Conservation (phyloP, 2,888 invertebrate species). For the Rhorus exstirpatorius region DNA sequence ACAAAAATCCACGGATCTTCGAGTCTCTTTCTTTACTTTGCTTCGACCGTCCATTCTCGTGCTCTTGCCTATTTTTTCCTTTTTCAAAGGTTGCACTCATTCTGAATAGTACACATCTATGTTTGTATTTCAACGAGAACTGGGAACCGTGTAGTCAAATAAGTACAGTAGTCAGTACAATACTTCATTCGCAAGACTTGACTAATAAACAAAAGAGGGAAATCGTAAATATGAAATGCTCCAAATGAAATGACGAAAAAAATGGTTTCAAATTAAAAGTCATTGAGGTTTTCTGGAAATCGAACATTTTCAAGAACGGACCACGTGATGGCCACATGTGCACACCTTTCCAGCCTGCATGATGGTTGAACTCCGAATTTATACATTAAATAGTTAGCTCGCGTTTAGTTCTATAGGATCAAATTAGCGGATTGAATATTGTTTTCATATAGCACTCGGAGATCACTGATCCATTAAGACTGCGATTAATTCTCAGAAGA, state of each 20-base stretch:
- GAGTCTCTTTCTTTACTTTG: background rate
- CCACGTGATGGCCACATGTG: too few relatives aligned
- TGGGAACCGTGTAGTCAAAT: background rate
- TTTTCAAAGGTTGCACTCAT: background rate
- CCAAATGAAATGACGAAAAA: too few relatives aligned
- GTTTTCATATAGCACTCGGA: slow-evolving; percentile 48
- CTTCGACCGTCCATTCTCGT: background rate
- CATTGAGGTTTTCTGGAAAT: too few relatives aligned
- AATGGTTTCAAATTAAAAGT: too few relatives aligned
- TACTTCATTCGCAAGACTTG: too few relatives aligned
- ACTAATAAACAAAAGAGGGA: too few relatives aligned
- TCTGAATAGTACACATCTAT: background rate
- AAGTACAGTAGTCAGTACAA: too few relatives aligned
- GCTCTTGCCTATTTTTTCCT: background rate
- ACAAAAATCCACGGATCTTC: slow-evolving; percentile 26
- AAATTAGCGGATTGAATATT: slow-evolving; percentile 37
- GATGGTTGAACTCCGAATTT: background rate
- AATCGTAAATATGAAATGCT: too few relatives aligned
- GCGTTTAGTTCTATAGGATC: slow-evolving; percentile 10
- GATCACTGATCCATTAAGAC: slow-evolving; percentile 57
- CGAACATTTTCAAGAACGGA: too few relatives aligned
- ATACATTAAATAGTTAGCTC: slow-evolving; percentile 2
- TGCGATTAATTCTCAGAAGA: slow-evolving; percentile 27
- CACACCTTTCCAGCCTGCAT: background rate
- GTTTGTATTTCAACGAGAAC: background rate